Evolutionary conservation across 2,113 vertebrate species (phyloP).

Genomic region (Forbesichthys agassizii): DNA sequence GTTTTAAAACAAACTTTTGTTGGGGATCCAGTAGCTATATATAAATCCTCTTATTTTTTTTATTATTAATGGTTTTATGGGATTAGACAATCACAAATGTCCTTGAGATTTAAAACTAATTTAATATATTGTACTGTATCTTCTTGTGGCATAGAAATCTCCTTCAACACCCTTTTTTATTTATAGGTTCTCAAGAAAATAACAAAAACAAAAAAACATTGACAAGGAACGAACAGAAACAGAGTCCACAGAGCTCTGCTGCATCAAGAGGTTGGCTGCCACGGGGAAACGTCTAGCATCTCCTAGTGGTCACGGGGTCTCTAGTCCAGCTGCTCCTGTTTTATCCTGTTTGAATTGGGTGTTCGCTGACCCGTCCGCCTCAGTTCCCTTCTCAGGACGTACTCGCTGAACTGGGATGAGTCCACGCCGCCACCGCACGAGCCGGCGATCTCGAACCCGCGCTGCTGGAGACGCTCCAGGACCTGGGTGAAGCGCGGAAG

Average conservation of each 20-base stretch:
- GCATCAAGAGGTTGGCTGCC: slow-evolving; percentile 51
- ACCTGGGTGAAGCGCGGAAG: slow-evolving; percentile 74
- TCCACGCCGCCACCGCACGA: slow-evolving; percentile 96
- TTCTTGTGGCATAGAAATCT: slow-evolving; percentile 58
- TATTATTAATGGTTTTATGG: slow-evolving; percentile 58
- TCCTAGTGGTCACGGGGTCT: slow-evolving; percentile 66
- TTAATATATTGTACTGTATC: slow-evolving; percentile 56
- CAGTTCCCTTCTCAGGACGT: slow-evolving; percentile 93
- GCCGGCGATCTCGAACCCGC: slow-evolving; percentile 93
- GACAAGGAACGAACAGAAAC: slow-evolving; percentile 63
- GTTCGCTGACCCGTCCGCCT: slow-evolving; percentile 87
- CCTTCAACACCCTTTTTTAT: slow-evolving; percentile 57
- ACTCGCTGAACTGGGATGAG: slow-evolving; percentile 99
- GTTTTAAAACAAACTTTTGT: slow-evolving; percentile 82
- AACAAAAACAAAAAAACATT: slow-evolving; percentile 55
- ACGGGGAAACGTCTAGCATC: slow-evolving; percentile 70
- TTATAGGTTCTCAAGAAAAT: slow-evolving; percentile 61
- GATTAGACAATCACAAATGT: slow-evolving; percentile 72
- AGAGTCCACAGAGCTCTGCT: slow-evolving; percentile 70
- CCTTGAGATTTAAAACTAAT: slow-evolving; percentile 67
- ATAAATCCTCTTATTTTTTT: slow-evolving; percentile 27
- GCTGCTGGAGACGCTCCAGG: slow-evolving; percentile 94
- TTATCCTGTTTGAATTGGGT: slow-evolving; percentile 97
- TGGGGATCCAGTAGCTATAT: slow-evolving; percentile 66
- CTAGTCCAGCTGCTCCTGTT: slow-evolving; percentile 98